Evolutionary conservation across 2,888 invertebrate species (phyloP).

Genomic region (Parnassius smintheus): DNA sequence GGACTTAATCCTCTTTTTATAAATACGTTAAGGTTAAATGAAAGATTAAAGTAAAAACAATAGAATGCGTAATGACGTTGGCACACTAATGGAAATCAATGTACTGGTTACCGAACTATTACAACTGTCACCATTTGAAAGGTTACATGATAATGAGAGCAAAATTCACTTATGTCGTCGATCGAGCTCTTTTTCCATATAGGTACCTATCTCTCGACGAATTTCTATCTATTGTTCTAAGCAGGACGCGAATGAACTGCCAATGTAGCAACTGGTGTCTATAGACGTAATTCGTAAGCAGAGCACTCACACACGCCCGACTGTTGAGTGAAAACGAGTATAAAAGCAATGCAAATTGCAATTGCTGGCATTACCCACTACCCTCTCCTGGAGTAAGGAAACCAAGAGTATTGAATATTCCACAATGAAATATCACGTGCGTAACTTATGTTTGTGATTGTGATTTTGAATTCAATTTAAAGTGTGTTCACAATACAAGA

Average conservation of each 20-base stretch:
- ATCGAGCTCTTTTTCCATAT: conserved; percentile 50
- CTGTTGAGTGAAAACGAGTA: conserved; percentile 72
- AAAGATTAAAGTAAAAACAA: not conserved
- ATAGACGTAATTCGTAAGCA: conserved; percentile 63
- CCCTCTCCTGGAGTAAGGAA: conserved; percentile 62
- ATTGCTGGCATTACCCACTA: conserved; percentile 70
- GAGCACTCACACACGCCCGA: conserved; percentile 60
- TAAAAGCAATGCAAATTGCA: conserved; percentile 79
- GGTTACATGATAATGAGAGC: conserved; percentile 40
- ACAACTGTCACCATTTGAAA: conserved; percentile 25
- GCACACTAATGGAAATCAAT: conserved; percentile 18
- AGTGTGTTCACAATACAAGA: conserved; percentile 15
- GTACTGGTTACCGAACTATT: conserved; percentile 20
- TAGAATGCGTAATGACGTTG: conserved; percentile 8
- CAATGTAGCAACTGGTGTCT: conserved; percentile 51
- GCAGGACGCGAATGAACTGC: conserved; percentile 61
- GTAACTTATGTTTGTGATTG: conserved; percentile 50
- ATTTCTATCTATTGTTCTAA: conserved; percentile 76
- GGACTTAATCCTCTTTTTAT: no score
- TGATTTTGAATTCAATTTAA: conserved; percentile 30
- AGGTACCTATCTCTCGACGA: conserved; percentile 50
- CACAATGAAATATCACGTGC: conserved; percentile 75
- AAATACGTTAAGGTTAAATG: no score
- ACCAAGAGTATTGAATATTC: conserved; percentile 46
- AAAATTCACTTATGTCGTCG: conserved; percentile 44